Evolutionary conservation across 1,140 invertebrate genomes (phyloP), one percentile per base, ranked within the genome.

Genomic region (Solenopsis fugax): DNA sequence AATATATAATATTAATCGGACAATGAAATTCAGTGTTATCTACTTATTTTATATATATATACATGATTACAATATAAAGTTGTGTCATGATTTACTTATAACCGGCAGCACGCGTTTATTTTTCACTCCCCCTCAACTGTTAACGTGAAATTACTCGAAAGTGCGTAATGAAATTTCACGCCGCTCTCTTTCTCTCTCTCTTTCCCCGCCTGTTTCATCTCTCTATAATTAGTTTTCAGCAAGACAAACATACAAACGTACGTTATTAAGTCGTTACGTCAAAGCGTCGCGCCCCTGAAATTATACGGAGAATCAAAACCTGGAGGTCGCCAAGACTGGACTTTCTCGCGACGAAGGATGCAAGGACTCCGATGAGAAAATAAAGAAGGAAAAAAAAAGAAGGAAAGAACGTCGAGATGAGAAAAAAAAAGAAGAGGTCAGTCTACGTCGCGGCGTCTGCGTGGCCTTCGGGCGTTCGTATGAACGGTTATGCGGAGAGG

Each of bases 341-440:
- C 81, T 89, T 88, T 86, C 84, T 88, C 87, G 87, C 76, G 62
- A n/a, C 52, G 24, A 24, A 58, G 24, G 37, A 58, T 52, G 75
- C 86, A 75, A 89, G 73, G 85, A 84, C 45, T 80, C 37, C n/a
- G 7, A 6, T 18, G 65, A 45, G 72, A 77, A 16, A 52, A 67
- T 4, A 18, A 52, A 54, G 73, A 52, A n/a, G 10, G n/a, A n/a
- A 16, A 13, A 76, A 24, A 37, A 37, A 64, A 60, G 37, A 64
- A 54, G 16, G 18, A 56, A 76, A 29, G 4, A 41, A 48, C 21
- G 45, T 29, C 21, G 6, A 52, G 29, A 52, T 80, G 16, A 76
- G 21, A 69, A 54, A 64, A 78, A n/a, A 60, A 58, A 81, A 77
- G 60, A 67, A 76, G 41, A 58, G 50, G 29, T 80, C 78, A 72